These are phyloP conservation scores for Actenoides hombroni DNA, from an alignment of 2,113 vertebrate genomes.

Conservation along the genomic window DNA sequence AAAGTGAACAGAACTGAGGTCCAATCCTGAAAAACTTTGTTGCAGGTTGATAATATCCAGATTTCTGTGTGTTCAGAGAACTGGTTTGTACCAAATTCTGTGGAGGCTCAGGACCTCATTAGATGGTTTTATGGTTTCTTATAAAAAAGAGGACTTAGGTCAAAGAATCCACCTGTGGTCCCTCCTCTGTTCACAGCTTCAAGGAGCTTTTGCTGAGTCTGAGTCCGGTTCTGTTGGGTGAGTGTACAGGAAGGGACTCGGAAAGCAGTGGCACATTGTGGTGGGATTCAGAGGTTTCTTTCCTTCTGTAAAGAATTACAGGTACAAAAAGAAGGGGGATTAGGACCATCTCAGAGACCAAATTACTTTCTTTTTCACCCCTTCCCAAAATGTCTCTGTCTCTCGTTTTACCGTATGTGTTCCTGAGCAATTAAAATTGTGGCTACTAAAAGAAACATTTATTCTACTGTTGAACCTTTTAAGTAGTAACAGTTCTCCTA, in stretches of 20 bases:
- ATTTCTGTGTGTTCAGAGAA: not conserved
- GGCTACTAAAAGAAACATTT: not conserved
- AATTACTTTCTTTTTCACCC: not conserved
- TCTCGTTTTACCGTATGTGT: not conserved
- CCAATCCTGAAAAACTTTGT: not conserved
- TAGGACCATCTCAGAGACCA: not conserved
- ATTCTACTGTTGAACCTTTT: not conserved
- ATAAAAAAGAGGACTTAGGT: not conserved
- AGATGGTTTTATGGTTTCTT: not conserved
- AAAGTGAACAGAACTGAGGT: not conserved
- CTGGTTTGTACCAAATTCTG: not conserved
- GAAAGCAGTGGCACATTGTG: fast-evolving
- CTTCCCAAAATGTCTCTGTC: not conserved
- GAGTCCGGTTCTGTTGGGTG: not conserved
- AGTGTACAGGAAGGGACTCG: fast-evolving
- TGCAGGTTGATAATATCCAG: not conserved
- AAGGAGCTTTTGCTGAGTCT: not conserved
- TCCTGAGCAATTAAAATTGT: not conserved
- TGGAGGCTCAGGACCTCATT: not conserved
- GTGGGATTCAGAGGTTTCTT: not conserved
- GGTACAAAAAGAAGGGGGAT: not conserved
- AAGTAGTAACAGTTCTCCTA: not conserved
- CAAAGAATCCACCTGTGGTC: not conserved
- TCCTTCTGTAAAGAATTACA: not conserved
- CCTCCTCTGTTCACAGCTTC: not conserved